These are phyloP conservation scores for Ondatra zibethicus DNA, from an alignment of 2,113 vertebrate genomes.

Conservation along the genomic window DNA sequence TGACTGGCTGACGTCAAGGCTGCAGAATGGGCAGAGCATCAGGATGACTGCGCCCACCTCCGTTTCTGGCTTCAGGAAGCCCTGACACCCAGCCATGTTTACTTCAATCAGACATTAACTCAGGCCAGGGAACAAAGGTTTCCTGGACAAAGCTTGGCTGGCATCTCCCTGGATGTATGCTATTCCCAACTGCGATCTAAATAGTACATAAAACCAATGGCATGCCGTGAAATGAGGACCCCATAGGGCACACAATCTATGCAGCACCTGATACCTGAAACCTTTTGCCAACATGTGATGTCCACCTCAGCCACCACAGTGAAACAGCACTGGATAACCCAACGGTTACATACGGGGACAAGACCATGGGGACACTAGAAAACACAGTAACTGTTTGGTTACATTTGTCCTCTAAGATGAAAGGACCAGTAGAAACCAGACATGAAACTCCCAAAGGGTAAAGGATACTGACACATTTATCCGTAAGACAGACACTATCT, in stretches of 20 bases:
- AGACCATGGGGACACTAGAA: conserved; percentile 3
- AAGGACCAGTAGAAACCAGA: not conserved
- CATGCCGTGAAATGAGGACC: not conserved
- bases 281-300: not conserved
- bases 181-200: not conserved
- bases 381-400: not conserved
- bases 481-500: not conserved
- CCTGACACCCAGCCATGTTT: not conserved
- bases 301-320: not conserved
- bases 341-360: not conserved
- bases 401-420: not conserved
- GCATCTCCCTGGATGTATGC: not conserved
- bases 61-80: not conserved
- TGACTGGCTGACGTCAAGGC: not conserved
- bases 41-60: not conserved
- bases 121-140: not conserved
- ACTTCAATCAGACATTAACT: not conserved
- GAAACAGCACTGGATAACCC: not conserved
- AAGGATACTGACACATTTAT: not conserved
- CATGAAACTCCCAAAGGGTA: not conserved
- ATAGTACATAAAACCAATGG: not conserved
- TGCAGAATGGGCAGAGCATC: not conserved
- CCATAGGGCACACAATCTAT: not conserved
- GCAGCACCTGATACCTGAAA: not conserved
- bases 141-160: not conserved